These are phyloP conservation scores for Bothrops alternatus DNA, from an alignment of 2,797 vertebrate species.

Conservation along the genomic window DNA sequence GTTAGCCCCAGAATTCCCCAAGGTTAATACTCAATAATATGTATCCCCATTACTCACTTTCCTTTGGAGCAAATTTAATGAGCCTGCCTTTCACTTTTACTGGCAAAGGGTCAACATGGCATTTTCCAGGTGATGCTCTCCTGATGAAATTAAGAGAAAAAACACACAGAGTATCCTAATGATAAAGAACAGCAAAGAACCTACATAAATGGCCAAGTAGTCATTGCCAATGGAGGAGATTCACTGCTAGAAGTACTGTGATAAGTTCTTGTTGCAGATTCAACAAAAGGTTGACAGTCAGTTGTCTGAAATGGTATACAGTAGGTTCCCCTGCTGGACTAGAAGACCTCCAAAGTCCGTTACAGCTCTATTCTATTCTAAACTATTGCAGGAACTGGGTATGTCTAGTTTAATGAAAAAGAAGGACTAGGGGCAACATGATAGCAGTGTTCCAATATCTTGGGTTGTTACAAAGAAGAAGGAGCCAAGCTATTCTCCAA, in stretches of 20 bases:
- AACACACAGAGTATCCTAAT: not conserved
- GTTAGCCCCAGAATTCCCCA: not conserved
- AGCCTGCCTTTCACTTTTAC: conserved; percentile 84
- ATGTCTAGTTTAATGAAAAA: no score
- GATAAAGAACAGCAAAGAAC: not conserved
- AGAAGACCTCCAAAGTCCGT: no score
- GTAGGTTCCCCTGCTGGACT: no score
- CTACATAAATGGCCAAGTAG: not conserved
- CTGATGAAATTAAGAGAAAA: conserved; percentile 69
- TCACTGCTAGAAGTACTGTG: not conserved
- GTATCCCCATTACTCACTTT: conserved; percentile 79
- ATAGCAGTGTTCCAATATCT: no score
- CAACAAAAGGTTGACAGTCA: not conserved
- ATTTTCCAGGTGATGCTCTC: conserved; percentile 87
- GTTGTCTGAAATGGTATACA: no score
- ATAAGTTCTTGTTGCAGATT: not conserved
- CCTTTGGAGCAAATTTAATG: conserved; percentile 82
- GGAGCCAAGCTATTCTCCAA: no score
- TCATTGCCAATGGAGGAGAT: not conserved
- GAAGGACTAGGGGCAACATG: no score
- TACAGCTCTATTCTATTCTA: no score
- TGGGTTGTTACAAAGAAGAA: no score
- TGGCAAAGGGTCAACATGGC: conserved; percentile 77
- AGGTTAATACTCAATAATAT: not conserved
- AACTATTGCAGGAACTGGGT: no score